Base-by-base conservation (phyloP, 2,797 vertebrate species). In the Tauraco hartlaubi region DNA sequence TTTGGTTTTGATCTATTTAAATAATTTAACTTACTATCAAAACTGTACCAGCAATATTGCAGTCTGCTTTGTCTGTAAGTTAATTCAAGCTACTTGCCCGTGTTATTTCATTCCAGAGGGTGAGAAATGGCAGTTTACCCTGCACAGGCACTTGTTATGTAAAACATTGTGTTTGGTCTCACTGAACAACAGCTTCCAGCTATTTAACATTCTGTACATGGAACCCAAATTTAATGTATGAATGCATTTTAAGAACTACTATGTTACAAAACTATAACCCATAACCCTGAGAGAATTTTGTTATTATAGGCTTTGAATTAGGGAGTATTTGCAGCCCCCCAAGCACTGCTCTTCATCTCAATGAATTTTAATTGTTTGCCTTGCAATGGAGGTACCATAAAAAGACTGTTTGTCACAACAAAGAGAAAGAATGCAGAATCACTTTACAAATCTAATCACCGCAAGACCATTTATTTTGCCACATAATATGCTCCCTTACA, bases 181-280 rank as follows among this genome's bases (percentile, higher is more conserved):
- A 94, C 16, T 39, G 44, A 96, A 97, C 63, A 97, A 96, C 74
- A 64, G 67, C 85, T 94, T 96, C 63, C 80, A 96, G 71, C 69
- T 96, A 94, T 91, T 97, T 96, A 96, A 89, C 41, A 97, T 96
- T 97, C 90, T 92, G 52, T 90, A 92, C 49, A 85, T 73, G 73
- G 87, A 96, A 83, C 29, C 11, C 80, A 94, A 93, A 96, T 96
- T 81, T 94, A 95, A 97, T 85, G 82, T 93, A 95, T 46, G 80
- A 98, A 96, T 61, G 94, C 92, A 91, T 81, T 96, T 67, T 94
- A 95, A 96, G 67, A 97, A 96, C 88, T 74, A 94, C 83, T 94
- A 69, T 80, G 72, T 82, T 96, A 92, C 69, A 95, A 93, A 64
- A 73, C 48, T 52, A 13, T 92, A 96, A 94, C 69, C 78, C 79